Conservation (phyloP, 2,888 invertebrate genomes). For the Volucella bombylans region DNA sequence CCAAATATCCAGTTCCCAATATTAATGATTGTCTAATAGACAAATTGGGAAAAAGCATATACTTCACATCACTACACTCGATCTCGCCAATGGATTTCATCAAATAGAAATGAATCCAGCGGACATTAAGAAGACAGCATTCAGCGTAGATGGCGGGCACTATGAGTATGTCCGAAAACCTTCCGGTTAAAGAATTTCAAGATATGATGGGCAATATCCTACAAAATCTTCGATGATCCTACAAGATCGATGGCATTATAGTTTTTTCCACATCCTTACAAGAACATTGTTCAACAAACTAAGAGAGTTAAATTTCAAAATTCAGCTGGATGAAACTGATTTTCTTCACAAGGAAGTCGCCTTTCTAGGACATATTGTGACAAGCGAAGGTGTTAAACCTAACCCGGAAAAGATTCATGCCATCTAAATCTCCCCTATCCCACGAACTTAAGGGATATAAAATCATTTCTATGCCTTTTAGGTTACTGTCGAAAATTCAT, state of each 20-base stretch:
- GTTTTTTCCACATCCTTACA: slow-evolving; percentile 13
- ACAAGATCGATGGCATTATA: slow-evolving; percentile 22
- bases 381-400: no score
- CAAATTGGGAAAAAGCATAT: no score
- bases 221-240: slow-evolving; percentile 16
- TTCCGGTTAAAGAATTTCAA: slow-evolving; percentile 24
- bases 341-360: no score
- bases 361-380: no score
- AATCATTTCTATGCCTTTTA: no score
- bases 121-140: neutral
- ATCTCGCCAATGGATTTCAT: no score
- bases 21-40: slow-evolving; percentile 16
- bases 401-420: no score
- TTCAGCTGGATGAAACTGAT: no score
- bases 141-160: slow-evolving; percentile 23
- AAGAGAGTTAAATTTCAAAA: slow-evolving; percentile 32
- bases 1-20: slow-evolving; percentile 33
- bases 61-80: no score
- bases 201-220: slow-evolving; percentile 29
- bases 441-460: no score
- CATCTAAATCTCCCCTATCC: no score
- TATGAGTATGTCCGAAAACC: slow-evolving; percentile 10
- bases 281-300: slow-evolving; percentile 71
- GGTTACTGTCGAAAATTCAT: neutral
- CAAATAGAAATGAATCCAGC: no score